A percentile compares a stretch with the other conserved stretches of the same genome.
These are phyloP conservation scores for Drosophila algonquin DNA, from an alignment of 2,888 invertebrate species.

Conservation along the genomic window DNA sequence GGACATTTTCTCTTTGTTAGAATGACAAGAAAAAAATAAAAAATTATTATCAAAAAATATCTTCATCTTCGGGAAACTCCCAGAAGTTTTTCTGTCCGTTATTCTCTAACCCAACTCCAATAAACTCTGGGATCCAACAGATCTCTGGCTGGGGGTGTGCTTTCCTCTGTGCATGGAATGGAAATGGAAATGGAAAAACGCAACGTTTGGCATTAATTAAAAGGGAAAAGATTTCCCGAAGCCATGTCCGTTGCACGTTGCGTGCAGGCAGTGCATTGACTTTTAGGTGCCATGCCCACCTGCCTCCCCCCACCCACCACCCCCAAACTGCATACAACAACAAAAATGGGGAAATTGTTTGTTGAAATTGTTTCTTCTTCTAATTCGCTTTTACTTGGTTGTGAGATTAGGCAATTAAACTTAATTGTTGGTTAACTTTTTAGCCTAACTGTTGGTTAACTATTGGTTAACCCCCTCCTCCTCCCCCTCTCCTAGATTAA, in stretches of 20 bases:
- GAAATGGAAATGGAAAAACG: conserved; percentile 18
- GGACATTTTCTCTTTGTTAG: too few relatives aligned
- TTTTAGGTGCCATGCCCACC: conserved; percentile 12
- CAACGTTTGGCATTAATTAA: conserved; percentile 59
- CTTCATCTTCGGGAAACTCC: not conserved
- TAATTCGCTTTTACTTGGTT: conserved; percentile 13
- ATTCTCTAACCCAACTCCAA: not conserved
- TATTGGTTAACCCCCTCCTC: not conserved
- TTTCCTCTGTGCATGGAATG: not conserved
- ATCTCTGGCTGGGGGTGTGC: not conserved
- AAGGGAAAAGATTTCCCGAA: conserved; percentile 54
- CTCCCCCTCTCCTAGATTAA: conserved; percentile 33
- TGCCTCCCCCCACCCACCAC: too few relatives aligned
- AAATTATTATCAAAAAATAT: too few relatives aligned
- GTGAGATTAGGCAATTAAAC: conserved; percentile 34
- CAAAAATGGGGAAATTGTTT: conserved; percentile 35
- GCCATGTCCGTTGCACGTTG: conserved; percentile 49
- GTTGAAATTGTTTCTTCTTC: conserved; percentile 25
- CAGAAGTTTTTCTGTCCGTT: not conserved
- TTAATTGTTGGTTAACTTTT: conserved; percentile 13
- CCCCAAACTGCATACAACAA: not conserved
- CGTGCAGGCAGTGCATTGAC: conserved; percentile 65
- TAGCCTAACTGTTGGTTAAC: conserved; percentile 15
- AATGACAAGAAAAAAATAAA: too few relatives aligned
- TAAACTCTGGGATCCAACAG: not conserved